These are phyloP conservation scores for Etheostoma nigrum DNA, from an alignment of 2,797 vertebrate genomes.

Conservation along the genomic window DNA sequence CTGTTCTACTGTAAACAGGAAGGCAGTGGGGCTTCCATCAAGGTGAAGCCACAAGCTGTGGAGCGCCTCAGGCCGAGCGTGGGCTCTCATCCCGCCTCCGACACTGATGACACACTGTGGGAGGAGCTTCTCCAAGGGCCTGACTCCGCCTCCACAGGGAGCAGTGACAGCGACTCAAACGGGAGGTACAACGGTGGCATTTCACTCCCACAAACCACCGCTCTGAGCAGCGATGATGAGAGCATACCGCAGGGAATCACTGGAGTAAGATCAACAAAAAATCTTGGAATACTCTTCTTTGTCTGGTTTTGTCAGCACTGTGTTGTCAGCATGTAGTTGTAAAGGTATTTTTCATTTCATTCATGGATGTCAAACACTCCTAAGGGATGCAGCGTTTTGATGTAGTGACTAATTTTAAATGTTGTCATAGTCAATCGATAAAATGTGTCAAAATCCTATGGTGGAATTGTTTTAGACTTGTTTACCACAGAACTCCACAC, in stretches of 20 bases:
- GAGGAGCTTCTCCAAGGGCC: slow-evolving; percentile 96
- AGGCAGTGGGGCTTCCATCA: slow-evolving; percentile 23
- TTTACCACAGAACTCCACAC: background rate
- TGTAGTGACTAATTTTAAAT: background rate
- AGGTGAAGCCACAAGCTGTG: slow-evolving; percentile 60
- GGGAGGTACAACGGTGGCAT: slow-evolving; percentile 74
- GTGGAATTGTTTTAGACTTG: background rate
- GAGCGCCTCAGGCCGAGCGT: slow-evolving; percentile 84
- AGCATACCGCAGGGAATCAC: slow-evolving; percentile 88
- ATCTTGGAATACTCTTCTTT: background rate
- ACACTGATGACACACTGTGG: slow-evolving; percentile 97
- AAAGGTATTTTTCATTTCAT: background rate
- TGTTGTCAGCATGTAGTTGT: background rate
- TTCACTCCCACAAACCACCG: slow-evolving; percentile 70
- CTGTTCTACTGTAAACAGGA: slow-evolving; percentile 57
- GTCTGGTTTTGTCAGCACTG: background rate
- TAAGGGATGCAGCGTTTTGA: background rate
- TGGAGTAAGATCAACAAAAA: slow-evolving; percentile 61
- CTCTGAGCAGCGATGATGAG: slow-evolving; percentile 88
- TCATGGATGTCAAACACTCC: background rate
- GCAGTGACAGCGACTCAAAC: slow-evolving; percentile 92
- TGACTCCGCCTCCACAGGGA: slow-evolving; percentile 90
- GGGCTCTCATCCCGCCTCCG: slow-evolving; percentile 90
- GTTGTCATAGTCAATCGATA: too few relatives aligned
- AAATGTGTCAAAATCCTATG: background rate